Conservation (phyloP, 2,113 vertebrate species). For the Hyperopisus bebe region DNA sequence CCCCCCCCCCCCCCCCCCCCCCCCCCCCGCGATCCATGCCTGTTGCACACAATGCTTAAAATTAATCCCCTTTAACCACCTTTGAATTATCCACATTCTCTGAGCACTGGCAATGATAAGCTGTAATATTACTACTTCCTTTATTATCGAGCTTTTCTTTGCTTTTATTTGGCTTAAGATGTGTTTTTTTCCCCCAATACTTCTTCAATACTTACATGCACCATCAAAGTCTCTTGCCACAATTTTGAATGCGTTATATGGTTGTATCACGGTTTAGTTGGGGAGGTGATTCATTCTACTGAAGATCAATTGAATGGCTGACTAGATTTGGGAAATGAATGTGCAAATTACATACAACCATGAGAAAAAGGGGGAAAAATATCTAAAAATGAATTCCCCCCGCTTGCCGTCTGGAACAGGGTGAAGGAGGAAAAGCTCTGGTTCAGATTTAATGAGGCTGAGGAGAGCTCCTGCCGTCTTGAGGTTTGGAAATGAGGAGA, state of each 20-base stretch:
- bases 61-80: background rate
- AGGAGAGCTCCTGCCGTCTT: background rate
- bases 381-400: slow-evolving; percentile 2
- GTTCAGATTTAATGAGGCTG: slow-evolving; percentile 23
- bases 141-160: background rate
- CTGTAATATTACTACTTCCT: background rate
- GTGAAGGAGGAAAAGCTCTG: background rate
- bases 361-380: background rate
- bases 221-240: background rate
- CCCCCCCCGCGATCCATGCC: background rate
- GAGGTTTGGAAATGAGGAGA: background rate
- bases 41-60: background rate
- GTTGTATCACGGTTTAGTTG: background rate
- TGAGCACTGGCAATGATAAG: background rate
- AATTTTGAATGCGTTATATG: background rate
- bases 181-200: background rate
- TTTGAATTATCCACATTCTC: background rate
- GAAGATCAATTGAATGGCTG: slow-evolving; percentile 4
- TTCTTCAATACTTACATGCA: background rate
- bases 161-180: background rate
- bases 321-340: slow-evolving; percentile 16
- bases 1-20: background rate
- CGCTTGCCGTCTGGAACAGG: background rate
- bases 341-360: background rate
- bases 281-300: background rate